phyloP scores from a whole-genome alignment of 1,140 invertebrate genomes.

The Acyrthosiphon pisum region DNA sequence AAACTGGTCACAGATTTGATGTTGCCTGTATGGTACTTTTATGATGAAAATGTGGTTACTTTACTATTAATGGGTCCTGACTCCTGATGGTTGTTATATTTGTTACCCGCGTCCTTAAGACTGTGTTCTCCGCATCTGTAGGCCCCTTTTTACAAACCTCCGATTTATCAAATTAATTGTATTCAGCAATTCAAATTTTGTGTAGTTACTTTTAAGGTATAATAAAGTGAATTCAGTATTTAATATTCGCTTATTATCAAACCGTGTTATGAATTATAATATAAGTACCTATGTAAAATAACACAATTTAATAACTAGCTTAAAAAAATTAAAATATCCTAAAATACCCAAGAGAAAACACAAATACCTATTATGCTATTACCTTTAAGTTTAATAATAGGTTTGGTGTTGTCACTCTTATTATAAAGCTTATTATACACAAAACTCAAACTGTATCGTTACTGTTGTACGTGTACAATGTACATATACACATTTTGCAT shows the following conservation, averaged over 20 bases:
- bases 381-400: not conserved
- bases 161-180: not conserved
- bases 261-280: too few relatives aligned
- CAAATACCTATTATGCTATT: not conserved
- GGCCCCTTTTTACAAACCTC: too few relatives aligned
- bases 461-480: too few relatives aligned
- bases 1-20: not conserved
- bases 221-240: not conserved
- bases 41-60: not conserved
- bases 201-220: not conserved
- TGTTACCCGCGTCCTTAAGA: too few relatives aligned
- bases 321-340: too few relatives aligned
- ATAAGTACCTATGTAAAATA: not conserved
- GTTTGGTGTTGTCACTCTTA: not conserved
- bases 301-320: not conserved
- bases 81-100: too few relatives aligned
- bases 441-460: not conserved
- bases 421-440: not conserved
- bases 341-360: not conserved
- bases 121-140: too few relatives aligned
- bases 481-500: not conserved
- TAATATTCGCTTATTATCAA: not conserved
- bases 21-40: not conserved
- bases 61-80: not conserved
- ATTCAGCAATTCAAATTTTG: not conserved